Evolutionary conservation across 2,888 invertebrate species (phyloP), one percentile per base, ranked within the genome.

Genomic region (Lottia scabra): DNA sequence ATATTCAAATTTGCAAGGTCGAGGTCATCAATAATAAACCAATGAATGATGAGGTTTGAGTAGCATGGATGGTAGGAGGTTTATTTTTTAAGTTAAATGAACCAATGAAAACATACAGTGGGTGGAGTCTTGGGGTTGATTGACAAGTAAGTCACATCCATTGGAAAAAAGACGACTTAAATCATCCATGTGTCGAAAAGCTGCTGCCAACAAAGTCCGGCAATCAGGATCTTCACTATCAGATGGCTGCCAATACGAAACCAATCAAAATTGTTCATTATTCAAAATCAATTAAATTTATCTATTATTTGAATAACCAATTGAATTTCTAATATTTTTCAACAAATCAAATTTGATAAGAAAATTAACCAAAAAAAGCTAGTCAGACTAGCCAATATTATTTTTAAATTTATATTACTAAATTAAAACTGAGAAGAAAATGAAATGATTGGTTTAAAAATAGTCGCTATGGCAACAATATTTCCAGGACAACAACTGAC

Each of bases 401-500:
- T 38, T 10, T 38, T 38, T 38, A 38, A 8, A n/a, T n/a, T n/a
- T 8, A 38, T 8, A 38, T 38, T 38, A 10, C 10, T 38, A 6
- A 38, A 38, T 38, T 38, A 4, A 30, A 38, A 38, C 10, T 38
- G 38, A 38, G 5, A 38, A 30, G 38, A 38, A 38, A 38, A 8
- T 5, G 38, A 8, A 38, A 38, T 38, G 38, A 38, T 38, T 38
- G 38, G 8, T 38, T 38, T 38, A 38, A 38, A 38, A 38, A 38
- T 8, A 62, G 62, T 62, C 62, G 10, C 62, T 62, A 38, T 38
- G 38, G 38, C 19, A 23, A 56, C 23, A 12, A 23, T 12, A 27
- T 56, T 56, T 62, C 27, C 43, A 56, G 46, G 64, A 64, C 45
- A 64, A 71, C 66, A 65, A 73, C 75, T 73, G 71, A 79, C 81